Evolutionary conservation across 2,888 invertebrate genomes (phyloP).

Genomic region (Cheilosia urbana): DNA sequence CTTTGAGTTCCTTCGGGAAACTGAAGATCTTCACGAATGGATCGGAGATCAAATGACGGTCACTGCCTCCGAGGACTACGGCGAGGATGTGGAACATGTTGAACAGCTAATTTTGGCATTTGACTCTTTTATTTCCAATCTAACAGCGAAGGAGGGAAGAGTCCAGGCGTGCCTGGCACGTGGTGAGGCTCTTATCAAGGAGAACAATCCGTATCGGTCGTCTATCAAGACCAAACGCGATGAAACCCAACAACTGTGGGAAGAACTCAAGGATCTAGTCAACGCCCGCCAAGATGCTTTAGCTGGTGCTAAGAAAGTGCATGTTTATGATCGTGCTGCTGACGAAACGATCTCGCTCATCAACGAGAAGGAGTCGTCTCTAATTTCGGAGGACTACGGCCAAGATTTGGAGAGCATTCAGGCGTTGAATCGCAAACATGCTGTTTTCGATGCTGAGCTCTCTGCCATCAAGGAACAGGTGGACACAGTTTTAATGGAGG

Average conservation of each 20-base stretch:
- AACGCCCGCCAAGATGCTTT: slow-evolving; percentile 96
- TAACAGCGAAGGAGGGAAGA: slow-evolving; percentile 93
- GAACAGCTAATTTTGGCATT: slow-evolving; percentile 96
- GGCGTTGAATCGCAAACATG: slow-evolving; percentile 91
- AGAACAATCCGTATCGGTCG: slow-evolving; percentile 92
- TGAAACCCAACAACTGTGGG: slow-evolving; percentile 95
- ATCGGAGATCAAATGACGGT: slow-evolving; percentile 95
- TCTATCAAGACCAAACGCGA: slow-evolving; percentile 91
- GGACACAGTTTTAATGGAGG: slow-evolving; percentile 86
- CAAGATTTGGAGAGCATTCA: slow-evolving; percentile 94
- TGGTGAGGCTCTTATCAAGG: slow-evolving; percentile 89
- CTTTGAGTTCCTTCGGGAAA: slow-evolving; percentile 93
- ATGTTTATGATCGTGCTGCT: slow-evolving; percentile 97
- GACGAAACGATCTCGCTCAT: slow-evolving; percentile 98
- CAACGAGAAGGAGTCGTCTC: slow-evolving; percentile 94
- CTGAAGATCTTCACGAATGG: slow-evolving; percentile 96
- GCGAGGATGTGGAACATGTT: slow-evolving; percentile 98
- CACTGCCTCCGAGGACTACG: slow-evolving; percentile 98
- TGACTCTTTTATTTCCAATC: slow-evolving; percentile 94
- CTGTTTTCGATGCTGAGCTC: slow-evolving; percentile 94
- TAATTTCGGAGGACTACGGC: slow-evolving; percentile 91
- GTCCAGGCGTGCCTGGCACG: slow-evolving; percentile 90
- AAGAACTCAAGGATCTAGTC: slow-evolving; percentile 95
- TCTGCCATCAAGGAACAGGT: slow-evolving; percentile 95
- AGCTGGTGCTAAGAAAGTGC: slow-evolving; percentile 96